Evolutionary conservation across 92 coral and sea anemone genomes (phyloP), one percentile per base, ranked within the genome.

Genomic region (Zoanthus sociatus): DNA sequence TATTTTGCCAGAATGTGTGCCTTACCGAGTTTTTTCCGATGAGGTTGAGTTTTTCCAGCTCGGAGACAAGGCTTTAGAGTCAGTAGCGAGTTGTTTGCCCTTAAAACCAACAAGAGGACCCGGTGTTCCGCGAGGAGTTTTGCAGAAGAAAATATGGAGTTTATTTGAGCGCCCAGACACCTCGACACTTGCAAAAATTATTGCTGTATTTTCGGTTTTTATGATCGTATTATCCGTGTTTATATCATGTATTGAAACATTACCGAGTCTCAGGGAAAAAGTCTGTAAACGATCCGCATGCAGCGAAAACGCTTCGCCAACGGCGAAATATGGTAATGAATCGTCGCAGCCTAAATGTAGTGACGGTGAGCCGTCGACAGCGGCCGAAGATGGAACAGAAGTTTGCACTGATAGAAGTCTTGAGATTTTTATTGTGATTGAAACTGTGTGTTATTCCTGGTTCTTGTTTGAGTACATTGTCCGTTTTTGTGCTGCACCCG

Each of bases 21-120:
- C 99, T 8, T 90, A 91, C 45, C 90, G 92, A 61, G 73, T 96
- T 50, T 96, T 96, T 78, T 93, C 95, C 9, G 98, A 95, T 73
- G 99, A 96, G 66, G 95, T 96, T 1, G 94, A 93, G 69, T 96
- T 97, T 91, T 95, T 97, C 74, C 96, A 94, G 78, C 96, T 96
- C n/a, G 99, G 99, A 14, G 99, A 96, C 42, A 93, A 96, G 46
- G 99, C 99, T 13, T 79, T 96, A 68, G 82, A 94, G 73, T 85
- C 94, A 60, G 95, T 96, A 45, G 95, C 95, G 33, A 93, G 91
- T 66, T 93, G 97, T 51, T 86, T 95, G 76, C 86, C 87, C 11
- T 76, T 84, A 48, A 86, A 91, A 15, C 69, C 76, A 60, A 55
- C 56, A 16, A 87, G 78, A 1, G 75, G 58, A 7, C 26, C 87